Percentiles rank a stretch among this genome's conserved stretches.
Conservation (phyloP, 2,797 vertebrate species). For the Telmatherina bonti region DNA sequence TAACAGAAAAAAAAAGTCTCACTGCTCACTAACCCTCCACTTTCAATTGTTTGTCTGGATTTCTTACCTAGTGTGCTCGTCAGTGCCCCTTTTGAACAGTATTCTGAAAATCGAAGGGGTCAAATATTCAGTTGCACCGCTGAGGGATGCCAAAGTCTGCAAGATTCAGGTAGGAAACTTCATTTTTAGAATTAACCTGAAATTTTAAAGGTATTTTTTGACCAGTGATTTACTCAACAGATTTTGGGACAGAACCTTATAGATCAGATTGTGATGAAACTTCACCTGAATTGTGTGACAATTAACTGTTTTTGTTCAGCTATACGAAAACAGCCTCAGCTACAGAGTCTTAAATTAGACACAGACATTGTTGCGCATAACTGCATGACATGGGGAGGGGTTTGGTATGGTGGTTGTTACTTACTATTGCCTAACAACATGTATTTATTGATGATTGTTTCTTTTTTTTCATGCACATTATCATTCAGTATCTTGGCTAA, state of each 20-base stretch:
- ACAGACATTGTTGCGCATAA: background rate
- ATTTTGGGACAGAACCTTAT: too few species aligned
- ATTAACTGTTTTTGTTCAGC: background rate
- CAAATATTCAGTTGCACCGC: conserved; percentile 57
- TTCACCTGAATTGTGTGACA: background rate
- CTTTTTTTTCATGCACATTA: background rate
- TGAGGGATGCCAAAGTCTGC: background rate
- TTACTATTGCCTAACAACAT: background rate
- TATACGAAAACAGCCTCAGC: background rate
- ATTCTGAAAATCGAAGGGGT: conserved; percentile 31
- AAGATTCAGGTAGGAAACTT: conserved; percentile 21
- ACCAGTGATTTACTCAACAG: too few species aligned
- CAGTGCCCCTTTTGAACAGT: conserved; percentile 75
- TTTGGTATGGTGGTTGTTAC: background rate
- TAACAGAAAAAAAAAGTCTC: too few species aligned
- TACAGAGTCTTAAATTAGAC: too few species aligned
- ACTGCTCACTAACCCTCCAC: rapidly evolving
- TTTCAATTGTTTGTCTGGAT: conserved; percentile 2
- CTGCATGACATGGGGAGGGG: background rate
- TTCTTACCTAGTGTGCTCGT: conserved; percentile 70
- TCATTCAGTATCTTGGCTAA: background rate
- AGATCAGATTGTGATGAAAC: too few species aligned
- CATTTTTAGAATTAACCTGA: background rate
- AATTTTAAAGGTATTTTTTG: background rate
- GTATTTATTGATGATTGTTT: background rate